These are phyloP conservation scores for Alcedo atthis DNA, from an alignment of 2,797 vertebrate species.

Conservation along the genomic window DNA sequence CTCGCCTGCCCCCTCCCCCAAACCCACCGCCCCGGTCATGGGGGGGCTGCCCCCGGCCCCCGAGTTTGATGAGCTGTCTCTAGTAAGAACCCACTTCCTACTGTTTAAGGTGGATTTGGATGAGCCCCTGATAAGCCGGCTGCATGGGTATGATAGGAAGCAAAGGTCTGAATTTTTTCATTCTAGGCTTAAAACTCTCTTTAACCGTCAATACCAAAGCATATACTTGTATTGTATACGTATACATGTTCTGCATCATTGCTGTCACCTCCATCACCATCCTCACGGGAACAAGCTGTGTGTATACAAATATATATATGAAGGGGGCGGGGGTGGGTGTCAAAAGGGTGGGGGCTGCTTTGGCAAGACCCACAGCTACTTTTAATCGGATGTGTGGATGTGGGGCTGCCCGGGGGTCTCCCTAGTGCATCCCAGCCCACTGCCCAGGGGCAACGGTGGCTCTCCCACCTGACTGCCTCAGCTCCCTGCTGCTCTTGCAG, in stretches of 20 bases:
- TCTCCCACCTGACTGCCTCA: neutral
- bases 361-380: neutral
- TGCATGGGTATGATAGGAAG: conserved; percentile 84
- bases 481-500: neutral
- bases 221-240: conserved; percentile 78
- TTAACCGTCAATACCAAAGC: conserved; percentile 75
- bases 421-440: neutral
- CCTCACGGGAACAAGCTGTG: conserved; percentile 47
- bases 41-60: conserved; percentile 76
- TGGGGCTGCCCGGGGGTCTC: neutral
- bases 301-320: conserved; percentile 9
- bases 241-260: conserved; percentile 74
- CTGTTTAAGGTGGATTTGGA: conserved; percentile 84
- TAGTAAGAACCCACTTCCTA: conserved; percentile 89
- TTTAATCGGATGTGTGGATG: rapidly evolving
- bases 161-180: conserved; percentile 90
- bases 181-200: conserved; percentile 85
- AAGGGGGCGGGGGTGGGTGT: neutral
- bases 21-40: conserved; percentile 78
- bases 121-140: conserved; percentile 82
- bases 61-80: conserved; percentile 91
- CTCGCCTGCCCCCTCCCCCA: conserved; percentile 75
- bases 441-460: neutral
- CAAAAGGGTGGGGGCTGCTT: neutral
- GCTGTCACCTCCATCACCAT: conserved; percentile 71